Evolutionary conservation across 2,113 vertebrate genomes (phyloP).

Genomic region (Pycnonotus jocosus): DNA sequence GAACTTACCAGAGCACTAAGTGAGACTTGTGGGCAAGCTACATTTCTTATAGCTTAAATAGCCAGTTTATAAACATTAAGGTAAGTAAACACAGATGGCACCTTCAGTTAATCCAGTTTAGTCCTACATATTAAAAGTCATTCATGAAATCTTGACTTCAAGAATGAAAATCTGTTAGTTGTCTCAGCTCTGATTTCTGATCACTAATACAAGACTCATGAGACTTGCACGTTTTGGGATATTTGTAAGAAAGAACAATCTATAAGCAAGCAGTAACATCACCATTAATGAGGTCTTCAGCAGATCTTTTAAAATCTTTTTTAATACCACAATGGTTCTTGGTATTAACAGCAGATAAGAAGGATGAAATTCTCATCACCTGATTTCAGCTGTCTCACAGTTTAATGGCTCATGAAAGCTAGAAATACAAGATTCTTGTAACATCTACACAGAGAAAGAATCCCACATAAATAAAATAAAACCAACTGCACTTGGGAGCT

Average conservation of each 20-base stretch:
- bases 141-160: background rate
- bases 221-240: background rate
- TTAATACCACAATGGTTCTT: rapidly evolving
- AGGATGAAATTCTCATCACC: background rate
- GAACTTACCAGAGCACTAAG: background rate
- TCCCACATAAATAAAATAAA: background rate
- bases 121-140: background rate
- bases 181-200: background rate
- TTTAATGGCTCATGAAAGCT: background rate
- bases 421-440: background rate
- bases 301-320: background rate
- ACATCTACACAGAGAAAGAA: background rate
- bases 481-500: background rate
- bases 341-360: background rate
- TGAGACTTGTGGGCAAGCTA: background rate
- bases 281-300: background rate
- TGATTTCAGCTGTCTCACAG: background rate
- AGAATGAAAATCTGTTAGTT: background rate
- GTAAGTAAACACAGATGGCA: background rate
- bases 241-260: background rate
- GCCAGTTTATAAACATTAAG: background rate
- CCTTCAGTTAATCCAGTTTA: background rate
- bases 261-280: background rate
- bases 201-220: background rate
- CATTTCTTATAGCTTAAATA: background rate